phyloP scores from a whole-genome alignment of 2,113 vertebrate genomes.

The Pluvialis apricaria region DNA sequence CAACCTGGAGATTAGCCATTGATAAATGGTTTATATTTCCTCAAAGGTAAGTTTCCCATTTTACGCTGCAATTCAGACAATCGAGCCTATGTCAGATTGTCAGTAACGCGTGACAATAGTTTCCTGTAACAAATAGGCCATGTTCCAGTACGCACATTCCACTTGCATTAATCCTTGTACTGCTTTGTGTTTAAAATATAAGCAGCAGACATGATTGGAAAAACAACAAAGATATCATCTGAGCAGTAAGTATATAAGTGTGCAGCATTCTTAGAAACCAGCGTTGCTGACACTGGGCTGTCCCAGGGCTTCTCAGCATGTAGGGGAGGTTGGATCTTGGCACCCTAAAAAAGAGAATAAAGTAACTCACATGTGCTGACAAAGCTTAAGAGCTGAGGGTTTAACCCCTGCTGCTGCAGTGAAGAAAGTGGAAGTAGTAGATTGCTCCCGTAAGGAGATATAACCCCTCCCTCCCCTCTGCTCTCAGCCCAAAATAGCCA shows the following conservation, averaged over 20 bases:
- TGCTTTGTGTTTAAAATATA: neutral
- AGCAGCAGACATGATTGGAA: neutral
- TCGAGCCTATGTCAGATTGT: neutral
- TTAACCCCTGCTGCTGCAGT: neutral
- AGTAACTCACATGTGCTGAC: neutral
- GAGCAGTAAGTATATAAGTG: neutral
- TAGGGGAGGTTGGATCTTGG: neutral
- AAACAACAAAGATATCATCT: neutral
- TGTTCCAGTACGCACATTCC: conserved; percentile 17
- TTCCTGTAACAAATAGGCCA: conserved; percentile 43
- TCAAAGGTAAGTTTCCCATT: neutral
- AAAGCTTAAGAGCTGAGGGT: neutral
- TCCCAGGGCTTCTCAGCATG: neutral
- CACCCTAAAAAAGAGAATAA: neutral
- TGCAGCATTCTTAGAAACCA: conserved; percentile 20
- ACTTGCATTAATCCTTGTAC: conserved; percentile 16
- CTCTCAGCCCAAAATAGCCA: neutral
- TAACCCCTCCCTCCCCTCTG: neutral
- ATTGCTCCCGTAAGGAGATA: neutral
- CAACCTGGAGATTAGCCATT: conserved; percentile 21
- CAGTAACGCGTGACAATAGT: conserved; percentile 36
- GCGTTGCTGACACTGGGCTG: neutral
- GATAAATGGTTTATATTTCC: conserved; percentile 36
- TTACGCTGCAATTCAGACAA: neutral
- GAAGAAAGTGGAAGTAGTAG: neutral